Evolutionary conservation across 2,888 invertebrate genomes (phyloP), one percentile per base, ranked within the genome.

Genomic region (Agrochola lota): DNA sequence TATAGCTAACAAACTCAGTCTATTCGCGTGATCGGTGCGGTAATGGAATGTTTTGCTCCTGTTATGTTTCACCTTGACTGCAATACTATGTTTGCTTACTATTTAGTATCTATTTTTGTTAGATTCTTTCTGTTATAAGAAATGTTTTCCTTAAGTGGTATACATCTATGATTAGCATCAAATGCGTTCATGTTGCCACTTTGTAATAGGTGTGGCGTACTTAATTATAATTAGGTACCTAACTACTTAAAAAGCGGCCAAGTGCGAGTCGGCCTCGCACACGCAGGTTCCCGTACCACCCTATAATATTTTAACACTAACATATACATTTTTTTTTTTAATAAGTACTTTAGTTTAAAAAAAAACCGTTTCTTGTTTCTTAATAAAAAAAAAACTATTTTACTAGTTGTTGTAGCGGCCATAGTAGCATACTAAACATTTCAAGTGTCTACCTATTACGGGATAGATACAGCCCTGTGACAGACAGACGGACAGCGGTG

Each of bases 1-100:
- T n/a, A 64, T 17, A 74, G 6, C 17, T 52, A 52, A n/a, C 17
- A 59, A 69, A 71, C 60, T 40, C 52, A 63, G 67, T 80, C 66
- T 82, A 85, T 82, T 82, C 69, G 63, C 68, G 77, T 73, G 63
- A 55, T 77, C 77, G 64, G 15, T 15, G 46, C 46, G 46, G 7
- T 59, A 70, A 49, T 59, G 78, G 83, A 85, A 87, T 87, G 64
- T 87, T 81, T 81, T 63, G 63, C 86, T 71, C 78, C 74, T 78
- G 82, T 30, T 49, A 35, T 74, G 59, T 71, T 71, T 87, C 59
- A 78, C 86, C 88, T 85, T 85, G 86, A 73, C 40, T 85, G 67
- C 70, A 70, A 74, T 78, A 63, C n/a, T 11, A 26, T 67, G 67
- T 71, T 77, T 75, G 72, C 62, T 55, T 76, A 57, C 23, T 63